These are phyloP conservation scores for Heliocidaris erythrogramma DNA, from an alignment of 35 echinoderm and acorn worm species.

Conservation along the genomic window DNA sequence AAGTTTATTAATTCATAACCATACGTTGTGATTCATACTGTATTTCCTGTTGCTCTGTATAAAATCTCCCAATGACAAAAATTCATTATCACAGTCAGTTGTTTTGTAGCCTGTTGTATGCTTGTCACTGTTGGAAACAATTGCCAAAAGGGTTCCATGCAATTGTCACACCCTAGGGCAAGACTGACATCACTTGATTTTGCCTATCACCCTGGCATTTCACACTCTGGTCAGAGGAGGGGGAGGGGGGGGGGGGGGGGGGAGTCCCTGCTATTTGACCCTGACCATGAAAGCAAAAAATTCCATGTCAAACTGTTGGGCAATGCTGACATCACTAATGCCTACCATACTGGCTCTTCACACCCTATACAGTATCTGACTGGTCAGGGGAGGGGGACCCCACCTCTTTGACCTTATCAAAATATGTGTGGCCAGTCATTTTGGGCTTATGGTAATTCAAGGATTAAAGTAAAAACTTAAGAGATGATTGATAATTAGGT, in stretches of 20 bases:
- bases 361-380: too few relatives aligned
- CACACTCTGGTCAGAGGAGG: background rate
- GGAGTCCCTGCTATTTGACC: background rate
- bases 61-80: background rate
- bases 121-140: slow-evolving; percentile 16
- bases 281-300: background rate
- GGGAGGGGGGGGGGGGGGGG: background rate
- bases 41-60: background rate
- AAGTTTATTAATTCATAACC: background rate
- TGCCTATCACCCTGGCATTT: background rate
- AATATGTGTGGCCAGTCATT: too few relatives aligned
- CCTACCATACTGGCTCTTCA: background rate
- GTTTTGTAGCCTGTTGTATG: background rate
- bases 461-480: too few relatives aligned
- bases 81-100: slow-evolving; percentile 13
- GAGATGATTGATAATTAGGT: too few relatives aligned
- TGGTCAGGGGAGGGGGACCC: too few relatives aligned
- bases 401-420: too few relatives aligned
- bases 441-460: too few relatives aligned
- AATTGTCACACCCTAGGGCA: background rate
- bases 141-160: background rate
- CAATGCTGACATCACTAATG: background rate
- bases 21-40: background rate
- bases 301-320: background rate
- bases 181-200: background rate